A percentile compares a stretch with the other conserved stretches of the same genome.
Conservation (phyloP, 2,888 invertebrate genomes). For the Lasioglossum malachurum region DNA sequence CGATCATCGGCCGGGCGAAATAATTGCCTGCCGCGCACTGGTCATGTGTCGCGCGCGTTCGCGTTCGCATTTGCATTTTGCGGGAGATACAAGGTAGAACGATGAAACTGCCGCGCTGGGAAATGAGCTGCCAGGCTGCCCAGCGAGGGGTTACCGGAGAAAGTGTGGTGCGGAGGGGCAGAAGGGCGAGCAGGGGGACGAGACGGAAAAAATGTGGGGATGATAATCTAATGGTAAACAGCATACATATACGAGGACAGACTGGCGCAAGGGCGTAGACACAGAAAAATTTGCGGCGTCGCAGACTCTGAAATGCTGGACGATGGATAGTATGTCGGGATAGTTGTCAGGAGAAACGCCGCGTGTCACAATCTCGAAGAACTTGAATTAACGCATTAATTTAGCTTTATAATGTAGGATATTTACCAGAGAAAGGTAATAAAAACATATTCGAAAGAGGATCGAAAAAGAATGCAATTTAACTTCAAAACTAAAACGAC, state of each 20-base stretch:
- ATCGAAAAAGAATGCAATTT: too few relatives aligned
- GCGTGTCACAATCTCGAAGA: too few relatives aligned
- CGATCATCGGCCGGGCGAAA: conserved; percentile 51
- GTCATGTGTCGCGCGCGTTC: not conserved
- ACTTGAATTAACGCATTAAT: too few relatives aligned
- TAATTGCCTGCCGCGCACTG: conserved; percentile 50
- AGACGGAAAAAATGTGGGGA: conserved; percentile 51
- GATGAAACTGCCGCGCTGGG: conserved; percentile 42
- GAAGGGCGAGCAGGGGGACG: not conserved
- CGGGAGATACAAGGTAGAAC: conserved; percentile 43
- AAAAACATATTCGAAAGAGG: too few relatives aligned
- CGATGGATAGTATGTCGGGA: not conserved
- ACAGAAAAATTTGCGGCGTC: not conserved
- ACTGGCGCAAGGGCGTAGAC: conserved; percentile 56
- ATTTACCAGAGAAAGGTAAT: too few relatives aligned
- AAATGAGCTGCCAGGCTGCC: conserved; percentile 46
- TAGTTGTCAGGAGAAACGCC: too few relatives aligned
- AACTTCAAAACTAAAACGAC: too few relatives aligned
- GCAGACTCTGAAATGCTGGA: not conserved
- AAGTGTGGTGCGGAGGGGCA: conserved; percentile 10
- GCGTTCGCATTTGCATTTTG: conserved; percentile 10
- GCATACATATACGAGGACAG: conserved; percentile 60
- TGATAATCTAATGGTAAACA: conserved; percentile 71
- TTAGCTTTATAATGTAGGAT: too few relatives aligned
- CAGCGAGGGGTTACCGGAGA: conserved; percentile 34